Evolutionary conservation across 2,797 vertebrate species (phyloP), one percentile per base, ranked within the genome.

Genomic region (Silurus aristotelis): DNA sequence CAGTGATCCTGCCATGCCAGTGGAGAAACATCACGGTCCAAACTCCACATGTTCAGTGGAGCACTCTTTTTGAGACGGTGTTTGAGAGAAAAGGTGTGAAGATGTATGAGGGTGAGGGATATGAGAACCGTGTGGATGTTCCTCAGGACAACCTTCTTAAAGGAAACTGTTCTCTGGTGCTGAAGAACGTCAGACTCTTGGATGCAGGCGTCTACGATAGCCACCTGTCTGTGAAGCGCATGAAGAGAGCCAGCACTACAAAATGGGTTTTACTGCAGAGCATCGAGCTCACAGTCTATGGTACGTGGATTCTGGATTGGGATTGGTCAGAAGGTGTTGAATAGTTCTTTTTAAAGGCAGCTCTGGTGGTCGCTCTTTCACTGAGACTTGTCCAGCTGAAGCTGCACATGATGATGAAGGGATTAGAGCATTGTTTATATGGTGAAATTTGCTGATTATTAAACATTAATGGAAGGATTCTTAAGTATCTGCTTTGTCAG

Each of bases 121-220:
- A 85, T 22, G 1, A 68, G 19, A n/a, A 52, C 68, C 79, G 79
- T 13, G 84, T 82, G 52, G 71, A 85, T 15, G 79, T 85, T 68
- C 84, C 80, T 86, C 2, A 78, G 2, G 56, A 78, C 17, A 14
- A 78, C 8, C 76, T 78, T 27, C 55, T 43, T 60, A 22, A n/a
- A 22, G 56, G 76, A n/a, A 78, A 78, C 76, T 78, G 76, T 61
- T 78, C 76, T 17, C 56, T 78, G 56, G 5, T 76, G 73, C n/a
- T 76, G 52, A 76, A 56, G 73, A 76, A 56, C 14, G 7, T 76
- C 48, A 56, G 2, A 19, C n/a, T 25, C n/a, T 3, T 13, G 0
- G 76, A 78, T 60, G 27, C 25, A 38, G 56, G 56, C 1, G 1
- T 38, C 17, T 78, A 78, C 27, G 27, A 78, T 9, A 60, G 55